Evolutionary conservation across 2,113 vertebrate genomes (phyloP), one percentile per base, ranked within the genome.

Genomic region (Vulpes lagopus): DNA sequence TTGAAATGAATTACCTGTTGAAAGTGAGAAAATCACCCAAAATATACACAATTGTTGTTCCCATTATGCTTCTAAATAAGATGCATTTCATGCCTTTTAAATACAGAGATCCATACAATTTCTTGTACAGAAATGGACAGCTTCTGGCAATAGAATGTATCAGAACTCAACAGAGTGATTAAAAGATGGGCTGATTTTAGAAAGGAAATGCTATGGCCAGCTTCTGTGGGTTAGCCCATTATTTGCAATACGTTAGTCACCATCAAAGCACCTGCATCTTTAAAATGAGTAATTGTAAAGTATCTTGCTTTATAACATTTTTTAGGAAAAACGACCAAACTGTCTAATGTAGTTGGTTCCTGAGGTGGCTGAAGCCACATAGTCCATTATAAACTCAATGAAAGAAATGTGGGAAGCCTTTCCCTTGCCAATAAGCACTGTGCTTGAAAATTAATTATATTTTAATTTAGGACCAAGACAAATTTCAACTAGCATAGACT

Each of bases 401-500:
- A 95, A 95, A 55, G 20, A 92, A 76, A 94, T 78, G 38, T 89
- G 64, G 16, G 62, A 97, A 32, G 49, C 59, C 86, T 92, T 69
- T 97, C 84, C 19, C 85, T 93, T 96, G 35, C 51, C n/a, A 89
- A 17, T 89, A 82, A 97, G 22, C 19, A 80, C 11, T 91, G 49
- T 94, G 74, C 83, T 86, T 97, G 67, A 80, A 94, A 91, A 92
- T 98, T 94, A 97, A 98, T 95, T 96, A 30, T 76, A 88, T 65
- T 91, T 97, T 86, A 98, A 95, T 97, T 97, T 85, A 92, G 96
- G 71, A 60, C 92, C 74, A 74, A 94, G 71, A 89, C 97, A 92
- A 65, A 89, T 12, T 89, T 89, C 35, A 96, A 94, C 60, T 38
- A 97, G 49, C 57, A 88, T 76, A 57, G 10, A 60, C 93, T 89